Evolutionary conservation across 2,888 invertebrate genomes (phyloP).

Genomic region (Meta bourneti): DNA sequence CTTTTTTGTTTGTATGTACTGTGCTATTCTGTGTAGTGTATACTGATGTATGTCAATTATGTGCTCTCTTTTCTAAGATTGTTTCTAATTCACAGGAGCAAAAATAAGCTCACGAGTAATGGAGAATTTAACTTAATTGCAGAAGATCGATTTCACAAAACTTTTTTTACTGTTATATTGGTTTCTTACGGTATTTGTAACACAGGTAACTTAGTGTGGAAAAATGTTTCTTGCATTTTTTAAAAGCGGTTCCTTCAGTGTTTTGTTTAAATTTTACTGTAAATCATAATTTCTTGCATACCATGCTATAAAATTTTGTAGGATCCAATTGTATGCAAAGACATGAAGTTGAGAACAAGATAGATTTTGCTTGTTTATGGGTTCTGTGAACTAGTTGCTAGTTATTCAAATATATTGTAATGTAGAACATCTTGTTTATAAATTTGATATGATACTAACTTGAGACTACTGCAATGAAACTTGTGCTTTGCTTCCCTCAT

Average conservation of each 20-base stretch:
- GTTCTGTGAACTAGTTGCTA: not conserved
- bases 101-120: conserved; percentile 19
- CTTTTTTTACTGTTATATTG: conserved; percentile 1
- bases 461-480: too few relatives aligned
- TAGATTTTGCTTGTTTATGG: not conserved
- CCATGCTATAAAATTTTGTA: not conserved
- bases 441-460: too few relatives aligned
- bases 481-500: too few relatives aligned
- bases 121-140: conserved; percentile 46
- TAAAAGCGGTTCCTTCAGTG: not conserved
- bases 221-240: conserved; percentile 12
- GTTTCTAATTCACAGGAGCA: conserved; percentile 47
- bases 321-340: not conserved
- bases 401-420: too few relatives aligned
- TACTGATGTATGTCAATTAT: not conserved
- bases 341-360: not conserved
- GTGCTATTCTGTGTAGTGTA: conserved; percentile 2
- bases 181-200: conserved; percentile 14
- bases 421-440: too few relatives aligned
- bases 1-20: not conserved
- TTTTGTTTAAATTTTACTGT: not conserved
- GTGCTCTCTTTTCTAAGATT: conserved; percentile 15
- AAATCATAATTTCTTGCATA: not conserved
- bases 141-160: conserved; percentile 17
- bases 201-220: conserved; percentile 42